These are phyloP conservation scores for Zaprionus kolodkinae DNA, from an alignment of 1,140 invertebrate genomes.

Conservation along the genomic window DNA sequence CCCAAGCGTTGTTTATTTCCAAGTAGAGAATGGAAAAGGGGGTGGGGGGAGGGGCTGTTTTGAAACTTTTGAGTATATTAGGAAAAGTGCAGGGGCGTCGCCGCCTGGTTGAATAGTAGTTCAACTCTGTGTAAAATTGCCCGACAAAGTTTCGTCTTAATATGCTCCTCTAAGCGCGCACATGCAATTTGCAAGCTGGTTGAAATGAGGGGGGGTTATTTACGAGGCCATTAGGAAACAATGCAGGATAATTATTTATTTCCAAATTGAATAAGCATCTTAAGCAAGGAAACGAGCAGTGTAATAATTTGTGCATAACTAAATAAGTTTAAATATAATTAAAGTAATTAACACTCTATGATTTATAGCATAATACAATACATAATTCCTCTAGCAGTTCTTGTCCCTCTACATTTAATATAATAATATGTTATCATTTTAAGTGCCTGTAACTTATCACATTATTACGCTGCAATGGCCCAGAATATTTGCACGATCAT, in stretches of 20 bases:
- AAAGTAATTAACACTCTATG: no score
- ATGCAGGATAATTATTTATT: neutral
- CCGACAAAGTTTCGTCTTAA: conserved; percentile 4
- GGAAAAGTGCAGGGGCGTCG: neutral
- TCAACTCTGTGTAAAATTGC: conserved; percentile 5
- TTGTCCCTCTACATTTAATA: neutral
- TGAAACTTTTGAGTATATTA: conserved; percentile 25
- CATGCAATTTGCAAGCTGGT: no score
- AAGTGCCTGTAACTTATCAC: neutral
- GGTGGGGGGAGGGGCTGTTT: neutral
- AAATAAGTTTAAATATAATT: no score
- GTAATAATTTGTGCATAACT: no score
- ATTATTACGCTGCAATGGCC: neutral
- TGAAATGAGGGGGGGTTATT: neutral
- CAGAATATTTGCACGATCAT: conserved; percentile 18
- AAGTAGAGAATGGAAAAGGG: neutral
- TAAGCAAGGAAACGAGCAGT: neutral
- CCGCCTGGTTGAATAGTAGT: conserved; percentile 12
- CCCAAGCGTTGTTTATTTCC: conserved; percentile 22
- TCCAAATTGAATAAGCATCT: neutral
- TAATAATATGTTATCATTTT: neutral
- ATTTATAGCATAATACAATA: no score
- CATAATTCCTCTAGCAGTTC: neutral
- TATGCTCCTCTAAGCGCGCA: neutral
- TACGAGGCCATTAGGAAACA: neutral